phyloP scores from a whole-genome alignment of 2,113 vertebrate genomes.

The Felis catus region F.catus_Fca126_mat1.0 CM031411.1:21210501-21211000 shows the following conservation, averaged over 20 bases:
- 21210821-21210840: not conserved
- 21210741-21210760: not conserved
- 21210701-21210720: not conserved
- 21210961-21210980: not conserved
- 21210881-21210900: not conserved
- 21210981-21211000: not conserved
- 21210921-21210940: not conserved
- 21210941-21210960: not conserved
- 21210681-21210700: not conserved
- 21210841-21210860: not conserved
- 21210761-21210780: not conserved
- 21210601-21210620: not conserved
- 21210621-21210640: not conserved
- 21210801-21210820: not conserved
- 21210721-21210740: not conserved
- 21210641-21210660: not conserved
- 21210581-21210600: not conserved
- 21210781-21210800: not conserved
- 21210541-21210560: not conserved
- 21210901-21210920: not conserved
- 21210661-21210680: not conserved
- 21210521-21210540: not conserved
- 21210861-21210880: not conserved
- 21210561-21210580: slow-evolving; percentile 36
- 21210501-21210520: not conserved